Evolutionary conservation across 1,140 invertebrate genomes (phyloP).

Genomic region (Pseudomyrmex gracilis): DNA sequence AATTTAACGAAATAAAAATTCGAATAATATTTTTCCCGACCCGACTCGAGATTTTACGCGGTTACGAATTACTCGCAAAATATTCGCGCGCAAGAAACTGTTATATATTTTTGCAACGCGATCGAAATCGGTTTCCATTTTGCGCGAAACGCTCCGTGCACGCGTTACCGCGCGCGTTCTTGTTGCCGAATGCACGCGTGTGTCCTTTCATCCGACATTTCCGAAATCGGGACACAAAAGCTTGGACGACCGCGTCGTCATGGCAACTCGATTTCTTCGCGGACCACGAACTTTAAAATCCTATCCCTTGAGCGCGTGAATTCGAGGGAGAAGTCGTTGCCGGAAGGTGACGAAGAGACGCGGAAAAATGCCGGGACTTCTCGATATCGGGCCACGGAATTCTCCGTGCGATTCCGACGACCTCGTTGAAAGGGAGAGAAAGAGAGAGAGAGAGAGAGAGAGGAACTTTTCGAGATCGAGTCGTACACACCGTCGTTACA

Average conservation of each 20-base stretch:
- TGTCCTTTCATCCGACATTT: conserved; percentile 31
- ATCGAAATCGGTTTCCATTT: not conserved
- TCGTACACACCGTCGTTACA: conserved; percentile 22
- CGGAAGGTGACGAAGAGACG: conserved; percentile 25
- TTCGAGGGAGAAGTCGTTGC: not conserved
- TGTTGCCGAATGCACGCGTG: conserved; percentile 4
- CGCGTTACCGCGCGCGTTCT: not conserved
- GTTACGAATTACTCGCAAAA: not conserved
- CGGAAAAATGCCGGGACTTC: too few relatives aligned
- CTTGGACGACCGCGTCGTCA: conserved; percentile 23
- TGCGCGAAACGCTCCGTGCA: not conserved
- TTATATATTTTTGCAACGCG: too few relatives aligned
- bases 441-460: too few relatives aligned
- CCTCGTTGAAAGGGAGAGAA: not conserved
- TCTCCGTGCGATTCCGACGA: conserved; percentile 23
- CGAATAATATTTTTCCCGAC: not conserved
- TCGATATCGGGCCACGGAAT: conserved; percentile 31
- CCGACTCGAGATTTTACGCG: not conserved
- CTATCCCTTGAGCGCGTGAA: conserved; percentile 5
- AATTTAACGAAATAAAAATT: conserved; percentile 1
- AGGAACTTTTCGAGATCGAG: conserved; percentile 58
- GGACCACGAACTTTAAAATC: conserved; percentile 40
- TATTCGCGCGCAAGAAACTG: not conserved
- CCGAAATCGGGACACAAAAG: conserved; percentile 19
- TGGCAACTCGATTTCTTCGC: conserved; percentile 42